Percentiles rank a stretch among this genome's conserved stretches.
phyloP scores from a whole-genome alignment of 2,113 vertebrate species.

The Tachuris rubrigastra region DNA sequence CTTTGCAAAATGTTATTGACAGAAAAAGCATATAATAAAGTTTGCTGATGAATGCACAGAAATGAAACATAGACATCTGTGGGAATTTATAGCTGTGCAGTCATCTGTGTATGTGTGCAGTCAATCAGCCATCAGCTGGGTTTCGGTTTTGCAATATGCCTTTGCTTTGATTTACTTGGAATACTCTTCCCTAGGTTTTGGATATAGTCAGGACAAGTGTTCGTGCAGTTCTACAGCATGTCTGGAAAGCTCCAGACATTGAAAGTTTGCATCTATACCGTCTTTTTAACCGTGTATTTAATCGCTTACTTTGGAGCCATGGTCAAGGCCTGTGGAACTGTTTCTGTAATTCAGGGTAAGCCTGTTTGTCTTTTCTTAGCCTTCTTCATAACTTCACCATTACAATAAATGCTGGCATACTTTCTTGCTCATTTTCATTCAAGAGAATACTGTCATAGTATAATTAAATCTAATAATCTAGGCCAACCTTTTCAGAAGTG shows the following conservation, averaged over 20 bases:
- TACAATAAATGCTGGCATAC: background rate
- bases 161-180: conserved; percentile 14
- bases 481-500: background rate
- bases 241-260: conserved; percentile 91
- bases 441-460: background rate
- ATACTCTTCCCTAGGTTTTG: conserved; percentile 81
- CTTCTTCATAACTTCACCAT: background rate
- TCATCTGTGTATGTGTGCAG: background rate
- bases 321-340: conserved; percentile 97
- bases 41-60: background rate
- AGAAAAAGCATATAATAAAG: background rate
- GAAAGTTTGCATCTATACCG: conserved; percentile 90
- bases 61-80: background rate
- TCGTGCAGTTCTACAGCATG: conserved; percentile 84
- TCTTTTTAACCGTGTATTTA: conserved; percentile 93
- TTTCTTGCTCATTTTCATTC: background rate
- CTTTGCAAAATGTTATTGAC: background rate
- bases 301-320: conserved; percentile 93
- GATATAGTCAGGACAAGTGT: conserved; percentile 94
- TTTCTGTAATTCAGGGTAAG: conserved; percentile 93
- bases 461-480: background rate
- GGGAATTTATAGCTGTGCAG: background rate
- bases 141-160: background rate
- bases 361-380: background rate
- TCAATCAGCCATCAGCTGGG: background rate